Base-by-base conservation (phyloP, 2,888 invertebrate species). In the Amiota mariae region DNA sequence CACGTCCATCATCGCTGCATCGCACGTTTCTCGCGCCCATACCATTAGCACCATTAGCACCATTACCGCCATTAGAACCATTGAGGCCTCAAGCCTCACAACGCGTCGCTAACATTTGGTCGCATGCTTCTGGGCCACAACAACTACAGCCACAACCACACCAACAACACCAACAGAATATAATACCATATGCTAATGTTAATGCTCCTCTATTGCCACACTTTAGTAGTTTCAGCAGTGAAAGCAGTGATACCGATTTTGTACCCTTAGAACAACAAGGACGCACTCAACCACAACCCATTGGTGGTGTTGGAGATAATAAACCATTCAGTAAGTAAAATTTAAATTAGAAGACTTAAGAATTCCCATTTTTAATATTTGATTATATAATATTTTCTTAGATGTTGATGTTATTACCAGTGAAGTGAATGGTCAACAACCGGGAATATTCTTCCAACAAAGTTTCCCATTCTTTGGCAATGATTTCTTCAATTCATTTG, bases 401-500 rank as follows among this genome's bases (percentile, higher is more conserved):
- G 89, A 86, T 77, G 81, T 89, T 57, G 89, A 88, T 73, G 82
- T 88, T 57, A 85, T 89, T 20, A 84, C 87, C 54, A 84, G 86
- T 47, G 88, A 86, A 67, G 81, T 88, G 48, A 86, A 84, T 63
- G 77, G 81, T 4, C 84, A 85, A 59, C 81, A 81, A 74, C 85
- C 88, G 6, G 85, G 84, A 48, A 71, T 87, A 24, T 88, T 87
- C 77, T 87, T 89, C 78, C 88, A 88, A 71, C 87, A 89, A 70
- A 82, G 88, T 2, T 88, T 89, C 80, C 90, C 89, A 61, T 87
- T 88, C 78, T 88, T 88, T 78, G 87, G 88, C 68, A 87, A 87
- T 80, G 88, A 89, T 72, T 88, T 89, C 81, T 87, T 89, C 70
- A 88, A 89, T 48, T 84, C 88, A 8, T 90, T 90, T 73, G 87